phyloP scores from a whole-genome alignment of 2,888 invertebrate genomes.

The Spisula solida region DNA sequence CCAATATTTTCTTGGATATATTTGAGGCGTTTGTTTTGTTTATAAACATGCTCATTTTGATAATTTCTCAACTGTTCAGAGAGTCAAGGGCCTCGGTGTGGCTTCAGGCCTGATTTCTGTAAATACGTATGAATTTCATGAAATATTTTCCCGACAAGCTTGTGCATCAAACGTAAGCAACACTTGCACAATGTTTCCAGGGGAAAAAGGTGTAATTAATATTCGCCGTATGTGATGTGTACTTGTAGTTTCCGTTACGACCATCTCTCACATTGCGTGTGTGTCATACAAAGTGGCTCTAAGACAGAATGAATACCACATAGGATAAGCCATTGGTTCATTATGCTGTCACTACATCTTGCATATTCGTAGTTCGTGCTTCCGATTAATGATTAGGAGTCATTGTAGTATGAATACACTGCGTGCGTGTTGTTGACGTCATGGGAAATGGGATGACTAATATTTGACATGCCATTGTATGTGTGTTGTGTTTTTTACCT shows the following conservation, averaged over 20 bases:
- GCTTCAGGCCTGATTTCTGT: too few species aligned
- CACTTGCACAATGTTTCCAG: too few species aligned
- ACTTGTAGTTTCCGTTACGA: not conserved
- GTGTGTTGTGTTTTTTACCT: too few species aligned
- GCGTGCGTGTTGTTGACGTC: not conserved
- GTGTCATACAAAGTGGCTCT: not conserved
- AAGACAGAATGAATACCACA: not conserved
- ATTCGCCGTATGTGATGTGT: not conserved
- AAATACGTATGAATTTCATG: too few species aligned
- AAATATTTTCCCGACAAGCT: too few species aligned
- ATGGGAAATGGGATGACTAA: not conserved
- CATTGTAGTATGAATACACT: not conserved
- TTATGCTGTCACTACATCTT: constrained; percentile 12
- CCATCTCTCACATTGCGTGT: not conserved
- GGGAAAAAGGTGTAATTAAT: not conserved
- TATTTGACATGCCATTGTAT: not conserved
- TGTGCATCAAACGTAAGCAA: too few species aligned
- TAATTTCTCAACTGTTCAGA: too few species aligned
- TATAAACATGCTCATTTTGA: too few species aligned
- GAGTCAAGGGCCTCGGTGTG: too few species aligned
- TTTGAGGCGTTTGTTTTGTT: too few species aligned
- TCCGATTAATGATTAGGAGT: not conserved
- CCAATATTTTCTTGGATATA: too few species aligned
- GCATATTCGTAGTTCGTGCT: not conserved
- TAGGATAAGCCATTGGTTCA: not conserved